Evolutionary conservation across 2,888 invertebrate genomes (phyloP).

Genomic region (Morpho achilles): DNA sequence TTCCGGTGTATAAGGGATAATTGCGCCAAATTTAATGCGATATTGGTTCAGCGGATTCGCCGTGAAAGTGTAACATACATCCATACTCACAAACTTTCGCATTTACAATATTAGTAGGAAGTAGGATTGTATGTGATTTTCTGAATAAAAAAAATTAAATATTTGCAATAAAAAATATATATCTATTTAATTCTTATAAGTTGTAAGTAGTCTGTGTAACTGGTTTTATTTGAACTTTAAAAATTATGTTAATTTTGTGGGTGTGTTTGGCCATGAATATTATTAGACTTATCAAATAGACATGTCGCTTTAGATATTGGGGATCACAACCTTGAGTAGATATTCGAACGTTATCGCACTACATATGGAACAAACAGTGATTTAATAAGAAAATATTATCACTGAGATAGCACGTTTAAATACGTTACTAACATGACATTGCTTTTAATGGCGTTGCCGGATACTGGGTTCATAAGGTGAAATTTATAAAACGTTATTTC

Average conservation of each 20-base stretch:
- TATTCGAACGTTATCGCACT: slow-evolving; percentile 3
- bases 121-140: too few relatives aligned
- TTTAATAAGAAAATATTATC: slow-evolving; percentile 2
- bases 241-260: slow-evolving; percentile 13
- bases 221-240: neutral
- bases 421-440: neutral
- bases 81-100: too few relatives aligned
- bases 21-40: too few relatives aligned
- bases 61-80: too few relatives aligned
- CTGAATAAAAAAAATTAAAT: too few relatives aligned
- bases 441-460: neutral
- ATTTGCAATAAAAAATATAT: too few relatives aligned
- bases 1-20: too few relatives aligned
- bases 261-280: slow-evolving; percentile 8
- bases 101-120: too few relatives aligned
- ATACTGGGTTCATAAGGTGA: neutral
- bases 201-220: neutral
- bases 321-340: slow-evolving; percentile 16
- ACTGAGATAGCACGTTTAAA: neutral
- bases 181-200: too few relatives aligned
- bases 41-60: too few relatives aligned
- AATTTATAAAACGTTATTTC: neutral
- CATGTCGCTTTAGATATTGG: slow-evolving; percentile 13
- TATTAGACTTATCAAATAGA: slow-evolving; percentile 21
- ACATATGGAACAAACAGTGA: slow-evolving; percentile 3